phyloP scores from a whole-genome alignment of 2,113 vertebrate genomes.

The Saiga tatarica region DNA sequence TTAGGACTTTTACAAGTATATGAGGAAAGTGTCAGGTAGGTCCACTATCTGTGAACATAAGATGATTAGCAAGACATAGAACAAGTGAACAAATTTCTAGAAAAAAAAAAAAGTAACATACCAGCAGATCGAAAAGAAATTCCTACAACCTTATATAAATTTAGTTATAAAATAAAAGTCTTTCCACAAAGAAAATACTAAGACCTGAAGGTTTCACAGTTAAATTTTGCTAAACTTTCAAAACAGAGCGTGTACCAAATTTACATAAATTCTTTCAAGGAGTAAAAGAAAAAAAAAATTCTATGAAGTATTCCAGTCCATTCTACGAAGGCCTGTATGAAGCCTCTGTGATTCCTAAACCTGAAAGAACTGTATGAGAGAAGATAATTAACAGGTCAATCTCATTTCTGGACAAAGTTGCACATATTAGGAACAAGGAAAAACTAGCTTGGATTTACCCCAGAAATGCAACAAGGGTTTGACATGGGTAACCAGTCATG shows the following conservation, averaged over 20 bases:
- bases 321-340: neutral
- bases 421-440: neutral
- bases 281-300: neutral
- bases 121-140: neutral
- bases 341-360: neutral
- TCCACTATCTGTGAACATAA: neutral
- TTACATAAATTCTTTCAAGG: neutral
- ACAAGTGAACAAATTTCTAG: neutral
- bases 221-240: neutral
- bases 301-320: neutral
- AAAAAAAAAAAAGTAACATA: conserved; percentile 23
- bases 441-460: neutral
- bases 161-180: neutral
- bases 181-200: neutral
- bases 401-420: neutral
- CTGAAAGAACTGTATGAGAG: neutral
- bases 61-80: neutral
- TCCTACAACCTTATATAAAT: neutral
- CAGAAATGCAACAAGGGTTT: neutral
- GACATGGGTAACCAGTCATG: neutral
- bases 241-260: neutral
- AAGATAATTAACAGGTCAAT: neutral
- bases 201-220: neutral
- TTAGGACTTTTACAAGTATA: neutral
- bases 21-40: neutral